Evolutionary conservation across 2,888 invertebrate species (phyloP), one percentile per base, ranked within the genome.

Genomic region (Iphiclides podalirius): DNA sequence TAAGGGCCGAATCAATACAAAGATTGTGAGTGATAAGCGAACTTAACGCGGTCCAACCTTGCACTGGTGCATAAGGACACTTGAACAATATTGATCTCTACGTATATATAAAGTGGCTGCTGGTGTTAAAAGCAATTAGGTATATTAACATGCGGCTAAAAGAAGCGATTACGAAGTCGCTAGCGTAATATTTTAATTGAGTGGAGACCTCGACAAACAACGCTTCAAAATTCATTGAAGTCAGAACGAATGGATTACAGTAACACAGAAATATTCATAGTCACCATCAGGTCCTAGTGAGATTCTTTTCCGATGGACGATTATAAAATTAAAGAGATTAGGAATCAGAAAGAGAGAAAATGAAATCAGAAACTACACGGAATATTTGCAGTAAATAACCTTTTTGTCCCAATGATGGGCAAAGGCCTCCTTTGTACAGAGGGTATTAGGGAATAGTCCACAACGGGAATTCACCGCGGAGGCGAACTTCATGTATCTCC

Each of bases 141-240:
- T 7, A 44, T 44, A 42, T 43, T 38, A 39, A 33, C 42, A 43
- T 49, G 26, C 33, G 26, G 52, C 59, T 60, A 67, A 63, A 67
- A 63, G 55, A 57, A 59, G 59, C 63, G 67, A 73, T 74, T 71
- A 74, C 66, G 61, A 60, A 54, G 57, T 45, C 60, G 49, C 64
- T 59, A 60, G 51, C 51, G 63, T 60, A 63, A 66, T 64, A 54
- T 65, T 59, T 72, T 72, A 79, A 80, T 78, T 76, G 66, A 72
- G 70, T 72, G 61, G 70, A 62, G 65, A 67, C 60, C 53, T 56
- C 59, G 59, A 47, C 39, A 35, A 39, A 50, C 44, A 28, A 41
- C 16, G 9, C 37, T 34, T 13, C 39, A n/a, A 39, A 44, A 26
- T 39, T 48, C 14, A 38, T n/a, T n/a, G n/a, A 47, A 31, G 17